Percentiles rank a stretch among this genome's conserved stretches.
Conservation (phyloP, 2,888 invertebrate species). For the Pollenia griseotomentosa region DNA sequence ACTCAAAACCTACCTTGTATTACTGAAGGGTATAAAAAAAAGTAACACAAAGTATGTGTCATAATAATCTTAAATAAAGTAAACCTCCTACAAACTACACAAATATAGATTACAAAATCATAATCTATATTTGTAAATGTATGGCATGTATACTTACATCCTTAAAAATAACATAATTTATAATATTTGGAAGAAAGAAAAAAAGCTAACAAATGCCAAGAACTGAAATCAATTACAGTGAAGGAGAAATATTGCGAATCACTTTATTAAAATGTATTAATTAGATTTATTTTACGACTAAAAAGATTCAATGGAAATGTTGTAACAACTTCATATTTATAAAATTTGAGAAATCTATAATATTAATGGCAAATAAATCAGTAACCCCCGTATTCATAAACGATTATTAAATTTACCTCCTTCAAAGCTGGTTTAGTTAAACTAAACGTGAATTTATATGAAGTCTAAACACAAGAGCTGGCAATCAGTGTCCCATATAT, state of each 20-base stretch:
- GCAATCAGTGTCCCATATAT: too few species aligned
- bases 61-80: conserved; percentile 21
- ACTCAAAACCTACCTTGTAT: too few species aligned
- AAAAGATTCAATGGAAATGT: too few species aligned
- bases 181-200: conserved; percentile 14
- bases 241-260: background rate
- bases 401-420: too few species aligned
- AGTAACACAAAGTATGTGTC: conserved; percentile 16
- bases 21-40: background rate
- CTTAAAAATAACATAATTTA: conserved; percentile 52
- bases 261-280: too few species aligned
- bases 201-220: conserved; percentile 12
- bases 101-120: background rate
- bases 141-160: conserved; percentile 10
- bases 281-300: too few species aligned
- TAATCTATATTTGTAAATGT: background rate
- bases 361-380: too few species aligned
- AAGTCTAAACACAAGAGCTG: too few species aligned
- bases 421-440: too few species aligned
- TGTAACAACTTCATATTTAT: too few species aligned
- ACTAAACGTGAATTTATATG: rapidly evolving
- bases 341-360: too few species aligned
- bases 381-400: too few species aligned
- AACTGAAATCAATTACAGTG: background rate
- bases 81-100: conserved; percentile 1